These are phyloP conservation scores for Bos taurus DNA, from an alignment of 2,113 vertebrate genomes.

Conservation along the genomic window ARS-UCD2.0 NC_037347.1:36598001-36598500, in stretches of 20 bases:
- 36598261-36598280: not conserved
- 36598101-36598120: not conserved
- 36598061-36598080: not conserved
- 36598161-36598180: not conserved
- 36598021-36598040: not conserved
- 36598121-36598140: not conserved
- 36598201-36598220: not conserved
- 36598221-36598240: not conserved
- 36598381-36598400: not conserved
- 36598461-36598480: not conserved
- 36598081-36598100: not conserved
- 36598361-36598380: not conserved
- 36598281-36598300: not conserved
- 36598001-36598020: not conserved
- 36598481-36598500: not conserved
- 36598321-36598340: not conserved
- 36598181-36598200: not conserved
- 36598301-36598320: not conserved
- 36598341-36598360: not conserved
- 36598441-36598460: not conserved
- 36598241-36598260: not conserved
- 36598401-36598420: not conserved
- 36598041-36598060: not conserved
- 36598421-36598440: not conserved
- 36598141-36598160: not conserved